Conservation (phyloP, 2,113 vertebrate genomes). For the Antigone vipio region DNA sequence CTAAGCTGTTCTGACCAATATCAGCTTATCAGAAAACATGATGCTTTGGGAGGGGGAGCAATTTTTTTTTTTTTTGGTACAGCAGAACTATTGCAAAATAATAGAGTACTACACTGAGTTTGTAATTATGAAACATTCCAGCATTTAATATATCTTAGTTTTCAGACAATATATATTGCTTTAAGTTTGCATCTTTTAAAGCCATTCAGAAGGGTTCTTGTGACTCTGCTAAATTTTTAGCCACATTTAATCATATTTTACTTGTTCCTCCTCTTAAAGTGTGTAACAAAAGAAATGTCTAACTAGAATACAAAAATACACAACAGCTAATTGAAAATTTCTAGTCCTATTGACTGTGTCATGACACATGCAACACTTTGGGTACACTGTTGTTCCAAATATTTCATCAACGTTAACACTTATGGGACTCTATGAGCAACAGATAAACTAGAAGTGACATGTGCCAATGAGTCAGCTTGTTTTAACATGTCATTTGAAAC, state of each 20-base stretch:
- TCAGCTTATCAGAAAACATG: background rate
- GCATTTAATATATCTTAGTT: background rate
- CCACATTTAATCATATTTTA: background rate
- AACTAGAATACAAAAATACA: background rate
- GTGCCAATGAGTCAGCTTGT: background rate
- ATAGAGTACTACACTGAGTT: background rate
- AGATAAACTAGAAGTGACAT: background rate
- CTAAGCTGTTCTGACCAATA: background rate
- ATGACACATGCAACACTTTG: background rate
- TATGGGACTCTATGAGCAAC: background rate
- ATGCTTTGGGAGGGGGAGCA: too few relatives aligned
- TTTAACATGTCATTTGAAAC: background rate
- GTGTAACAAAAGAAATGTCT: background rate
- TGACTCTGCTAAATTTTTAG: background rate
- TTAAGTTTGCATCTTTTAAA: background rate
- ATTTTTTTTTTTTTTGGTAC: background rate
- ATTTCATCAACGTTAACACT: background rate
- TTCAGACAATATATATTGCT: background rate
- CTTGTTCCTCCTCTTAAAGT: background rate
- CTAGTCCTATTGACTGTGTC: background rate
- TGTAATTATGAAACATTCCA: background rate
- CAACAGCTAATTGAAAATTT: background rate
- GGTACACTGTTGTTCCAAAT: background rate
- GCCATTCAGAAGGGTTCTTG: background rate
- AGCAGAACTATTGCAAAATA: background rate